Evolutionary conservation across 2,113 vertebrate genomes (phyloP).

Genomic region (Zeus faber): DNA sequence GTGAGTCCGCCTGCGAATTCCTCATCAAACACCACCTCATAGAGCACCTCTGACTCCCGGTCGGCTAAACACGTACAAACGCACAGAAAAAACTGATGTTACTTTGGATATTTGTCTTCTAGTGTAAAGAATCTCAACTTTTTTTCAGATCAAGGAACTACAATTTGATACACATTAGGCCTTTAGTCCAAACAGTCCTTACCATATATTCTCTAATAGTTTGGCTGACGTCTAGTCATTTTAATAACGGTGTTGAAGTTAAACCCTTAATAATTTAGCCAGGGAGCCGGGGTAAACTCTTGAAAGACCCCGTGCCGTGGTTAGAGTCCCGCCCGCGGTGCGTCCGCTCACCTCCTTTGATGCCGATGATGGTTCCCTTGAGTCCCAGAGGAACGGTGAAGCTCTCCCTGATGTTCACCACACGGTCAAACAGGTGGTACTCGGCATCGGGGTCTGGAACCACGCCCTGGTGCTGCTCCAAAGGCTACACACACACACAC

Average conservation of each 20-base stretch:
- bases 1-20: slow-evolving; percentile 93
- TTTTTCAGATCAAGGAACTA: too few species aligned
- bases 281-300: too few species aligned
- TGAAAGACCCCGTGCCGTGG: too few species aligned
- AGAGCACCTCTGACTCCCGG: slow-evolving; percentile 93
- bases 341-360: slow-evolving; percentile 98
- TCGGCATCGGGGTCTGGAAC: slow-evolving; percentile 90
- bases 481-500: slow-evolving; percentile 71
- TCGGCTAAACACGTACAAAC: slow-evolving; percentile 72
- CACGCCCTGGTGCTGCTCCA: slow-evolving; percentile 92
- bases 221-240: too few species aligned
- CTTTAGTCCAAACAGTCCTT: too few species aligned
- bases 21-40: slow-evolving; percentile 96
- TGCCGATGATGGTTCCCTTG: slow-evolving; percentile 91
- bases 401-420: slow-evolving; percentile 93
- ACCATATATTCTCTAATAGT: too few species aligned
- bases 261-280: too few species aligned
- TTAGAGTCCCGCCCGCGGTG: too few species aligned
- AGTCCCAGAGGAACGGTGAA: slow-evolving; percentile 94
- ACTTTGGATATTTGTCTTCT: too few species aligned
- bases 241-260: too few species aligned
- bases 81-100: neutral
- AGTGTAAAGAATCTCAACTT: too few species aligned
- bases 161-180: too few species aligned
- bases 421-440: slow-evolving; percentile 90